Evolutionary conservation across 2,797 vertebrate species (phyloP), one percentile per base, ranked within the genome.

Genomic region (Syngnathus rostellatus): DNA sequence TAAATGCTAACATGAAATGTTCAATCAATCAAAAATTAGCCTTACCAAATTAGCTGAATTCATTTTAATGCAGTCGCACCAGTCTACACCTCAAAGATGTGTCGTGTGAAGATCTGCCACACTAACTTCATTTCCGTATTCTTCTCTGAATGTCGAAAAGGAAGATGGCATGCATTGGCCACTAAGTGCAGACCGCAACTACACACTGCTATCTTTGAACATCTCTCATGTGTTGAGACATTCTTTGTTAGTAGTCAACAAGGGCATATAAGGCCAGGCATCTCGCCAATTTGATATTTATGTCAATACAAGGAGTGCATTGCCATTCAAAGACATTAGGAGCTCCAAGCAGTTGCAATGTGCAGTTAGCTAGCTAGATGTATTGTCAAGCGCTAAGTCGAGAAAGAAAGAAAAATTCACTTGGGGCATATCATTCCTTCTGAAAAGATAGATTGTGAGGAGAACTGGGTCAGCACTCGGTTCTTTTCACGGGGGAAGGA

Each of bases 31-130:
- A 25, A 65, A 43, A 63, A 70, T 1, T 6, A 1, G 5, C 46
- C 81, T 80, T 71, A 84, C 80, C 75, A 12, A 43, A 16, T 23
- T 8, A 74, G 25, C 0, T 19, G 40, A 63, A 50, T 2, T 41
- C 7, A 23, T 46, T 53, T 12, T 2, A 41, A 31, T 0, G 21
- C 7, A 9, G 31, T 7, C 50, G 40, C 23, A 57, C 8, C 9
- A 17, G 23, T 55, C 53, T 25, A 55, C 53, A 10, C 21, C n/a
- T 54, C 53, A 25, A 54, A 54, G 21, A 54, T 4, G 16, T 48
- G 16, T 48, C 16, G 9, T 54, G 9, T 25, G 53, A 54, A 12
- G 53, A 8, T 54, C 9, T 23, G n/a, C 46, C 21, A 55, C 51
- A 54, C 9, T 54, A 21, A 25, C 19, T 54, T 23, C 1, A 54